Conservation (phyloP, 2,113 vertebrate genomes). For the Tachysurus fulvidraco region DNA sequence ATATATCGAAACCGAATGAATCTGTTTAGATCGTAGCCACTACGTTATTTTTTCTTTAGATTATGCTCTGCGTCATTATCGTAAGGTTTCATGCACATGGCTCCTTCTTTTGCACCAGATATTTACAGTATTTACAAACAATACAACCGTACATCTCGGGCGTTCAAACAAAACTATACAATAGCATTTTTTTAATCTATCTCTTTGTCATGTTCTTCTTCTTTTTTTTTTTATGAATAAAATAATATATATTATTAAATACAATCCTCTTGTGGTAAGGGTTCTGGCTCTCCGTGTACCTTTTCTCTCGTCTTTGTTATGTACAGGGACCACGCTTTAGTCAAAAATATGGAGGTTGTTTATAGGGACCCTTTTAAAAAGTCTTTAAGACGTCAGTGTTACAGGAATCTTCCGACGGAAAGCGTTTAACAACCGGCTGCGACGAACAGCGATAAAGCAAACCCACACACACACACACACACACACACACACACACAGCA, state of each 20-base stretch:
- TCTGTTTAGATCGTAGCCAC: constrained; percentile 93
- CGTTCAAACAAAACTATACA: constrained; percentile 91
- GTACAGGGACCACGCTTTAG: constrained; percentile 93
- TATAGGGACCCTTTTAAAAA: constrained; percentile 87
- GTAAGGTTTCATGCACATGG: constrained; percentile 96
- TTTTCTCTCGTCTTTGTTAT: constrained; percentile 86
- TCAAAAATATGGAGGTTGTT: constrained; percentile 90
- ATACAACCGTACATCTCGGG: constrained; percentile 93
- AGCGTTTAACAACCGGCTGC: constrained; percentile 76
- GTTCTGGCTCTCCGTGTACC: constrained; percentile 85
- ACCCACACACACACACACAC: constrained; percentile 33
- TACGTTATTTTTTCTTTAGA: constrained; percentile 81
- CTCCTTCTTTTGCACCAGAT: constrained; percentile 84
- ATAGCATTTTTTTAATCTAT: constrained; percentile 66
- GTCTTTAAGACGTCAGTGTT: constrained; percentile 88
- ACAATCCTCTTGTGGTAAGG: constrained; percentile 98
- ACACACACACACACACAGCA: constrained; percentile 22
- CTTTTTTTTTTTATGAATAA: constrained; percentile 88
- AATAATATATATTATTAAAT: constrained; percentile 93
- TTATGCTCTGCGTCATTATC: constrained; percentile 81
- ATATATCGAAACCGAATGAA: constrained; percentile 98
- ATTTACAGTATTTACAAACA: constrained; percentile 99
- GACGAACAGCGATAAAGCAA: constrained; percentile 72
- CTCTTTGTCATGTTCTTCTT: constrained; percentile 86
- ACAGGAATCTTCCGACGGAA: constrained; percentile 83